Base-by-base conservation (phyloP, 1,140 invertebrate genomes). In the Calephelis nemesis region DNA sequence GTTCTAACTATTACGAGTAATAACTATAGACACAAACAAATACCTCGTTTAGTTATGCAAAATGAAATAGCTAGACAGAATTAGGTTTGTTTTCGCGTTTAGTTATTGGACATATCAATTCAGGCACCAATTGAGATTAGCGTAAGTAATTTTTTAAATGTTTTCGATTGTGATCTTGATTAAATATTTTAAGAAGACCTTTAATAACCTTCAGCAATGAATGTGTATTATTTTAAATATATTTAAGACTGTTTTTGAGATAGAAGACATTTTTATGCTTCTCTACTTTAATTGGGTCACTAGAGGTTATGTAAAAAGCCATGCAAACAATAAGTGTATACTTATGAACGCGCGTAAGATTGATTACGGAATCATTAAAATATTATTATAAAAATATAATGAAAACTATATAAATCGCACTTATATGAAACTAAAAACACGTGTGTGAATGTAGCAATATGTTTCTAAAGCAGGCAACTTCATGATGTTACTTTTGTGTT, bases 71-170 rank as follows among this genome's bases (percentile, higher is more conserved):
- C 76, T 90, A 87, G 84, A 85, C 81, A 81, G 73, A 77, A 69
- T 85, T 88, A 83, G 81, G 69, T 52, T 87, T 88, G 77, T 77
- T 89, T 91, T 91, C 85, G 85, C 83, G 77, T 91, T 90, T 84
- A 85, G 82, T 91, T 91, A 81, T 80, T 80, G 82, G 77, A 91
- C 89, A 91, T 90, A 90, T 91, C 87, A 91, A 90, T 85, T 88
- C 88, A 89, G 82, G 87, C 88, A 91, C 88, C 88, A 91, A 91
- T 84, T 82, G 78, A 88, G 78, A 90, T 81, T 88, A 89, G 85
- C 65, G 73, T 90, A 88, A 90, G 86, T 77, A 71, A 74, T 82
- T 83, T 85, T 78, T 85, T 82, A 76, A 80, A 86, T 78, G 72
- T 82, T 87, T 85, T 85, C 83, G 65, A 84, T 82, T 80, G 84